A percentile compares a stretch with the other conserved stretches of the same genome.
These are phyloP conservation scores for Tholera decimalis DNA, from an alignment of 2,888 invertebrate species.

Conservation along the genomic window DNA sequence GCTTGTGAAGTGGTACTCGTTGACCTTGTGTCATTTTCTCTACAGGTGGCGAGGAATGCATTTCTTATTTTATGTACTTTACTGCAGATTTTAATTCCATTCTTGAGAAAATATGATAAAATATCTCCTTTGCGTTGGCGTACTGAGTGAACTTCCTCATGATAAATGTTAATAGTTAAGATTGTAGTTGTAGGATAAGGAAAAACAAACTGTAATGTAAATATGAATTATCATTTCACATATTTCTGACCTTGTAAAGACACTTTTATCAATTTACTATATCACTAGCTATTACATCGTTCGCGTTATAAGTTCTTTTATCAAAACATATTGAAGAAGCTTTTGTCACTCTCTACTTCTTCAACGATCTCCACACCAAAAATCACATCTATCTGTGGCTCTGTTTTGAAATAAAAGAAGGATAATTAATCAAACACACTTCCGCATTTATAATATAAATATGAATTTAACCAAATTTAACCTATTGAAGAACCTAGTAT, in stretches of 20 bases:
- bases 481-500: no score
- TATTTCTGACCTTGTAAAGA: not conserved
- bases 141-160: not conserved
- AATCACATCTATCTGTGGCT: no score
- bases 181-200: not conserved
- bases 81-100: slow-evolving; percentile 7
- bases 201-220: not conserved
- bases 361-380: no score
- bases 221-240: not conserved
- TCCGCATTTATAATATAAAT: no score
- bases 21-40: slow-evolving; percentile 56
- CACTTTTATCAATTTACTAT: no score
- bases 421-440: no score
- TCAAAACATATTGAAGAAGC: no score
- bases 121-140: not conserved
- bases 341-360: no score
- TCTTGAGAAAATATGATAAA: slow-evolving; percentile 3
- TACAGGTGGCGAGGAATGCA: slow-evolving; percentile 33
- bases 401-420: no score
- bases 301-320: no score
- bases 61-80: slow-evolving; percentile 40
- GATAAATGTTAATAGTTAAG: not conserved
- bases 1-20: slow-evolving; percentile 40
- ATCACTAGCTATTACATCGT: no score
- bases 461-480: no score